Base-by-base conservation (phyloP, 2,797 vertebrate genomes). In the Notolabrus celidotus region DNA sequence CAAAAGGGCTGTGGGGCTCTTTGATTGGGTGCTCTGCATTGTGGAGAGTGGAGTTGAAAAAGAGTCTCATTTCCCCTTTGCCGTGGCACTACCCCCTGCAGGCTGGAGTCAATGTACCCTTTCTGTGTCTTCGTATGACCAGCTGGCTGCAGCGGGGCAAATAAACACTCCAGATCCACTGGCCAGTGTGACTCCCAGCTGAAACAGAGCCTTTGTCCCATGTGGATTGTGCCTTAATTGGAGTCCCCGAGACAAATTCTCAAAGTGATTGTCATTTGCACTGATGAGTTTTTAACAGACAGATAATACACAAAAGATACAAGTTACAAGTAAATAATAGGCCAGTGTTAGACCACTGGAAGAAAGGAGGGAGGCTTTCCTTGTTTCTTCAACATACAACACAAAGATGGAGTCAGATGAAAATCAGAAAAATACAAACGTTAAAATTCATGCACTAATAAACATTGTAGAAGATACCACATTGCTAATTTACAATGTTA, bases 61-160 rank as follows among this genome's bases (percentile, higher is more conserved):
- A 86, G 87, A 90, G 88, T 89, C 90, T 89, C 79, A 86, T 92
- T 92, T 93, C 91, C 87, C 89, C 90, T 94, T 94, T 69, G 90
- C 87, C 74, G 86, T 63, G 80, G 82, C 67, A 67, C 78, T 79
- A 87, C 91, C 93, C 93, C 93, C 92, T 85, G 82, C 76, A 60
- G 91, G 83, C 91, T 77, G 80, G 80, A 86, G 89, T 94, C 92
- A 94, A 94, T 94, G 81, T 90, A 67, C 46, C 84, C 88, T 91
- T 93, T 91, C 90, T 91, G 78, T 73, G 84, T 79, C 79, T 90
- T 85, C 82, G 80, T 95, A 90, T 90, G 94, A 90, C 90, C 95
- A 96, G 94, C 95, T 96, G 94, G 94, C 96, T 93, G 86, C 94
- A 96, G 94, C 89, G 89, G 95, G 92, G 91, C 93, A 93, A 94